phyloP scores from a whole-genome alignment of 2,113 vertebrate species.

The Lagopus muta region DNA sequence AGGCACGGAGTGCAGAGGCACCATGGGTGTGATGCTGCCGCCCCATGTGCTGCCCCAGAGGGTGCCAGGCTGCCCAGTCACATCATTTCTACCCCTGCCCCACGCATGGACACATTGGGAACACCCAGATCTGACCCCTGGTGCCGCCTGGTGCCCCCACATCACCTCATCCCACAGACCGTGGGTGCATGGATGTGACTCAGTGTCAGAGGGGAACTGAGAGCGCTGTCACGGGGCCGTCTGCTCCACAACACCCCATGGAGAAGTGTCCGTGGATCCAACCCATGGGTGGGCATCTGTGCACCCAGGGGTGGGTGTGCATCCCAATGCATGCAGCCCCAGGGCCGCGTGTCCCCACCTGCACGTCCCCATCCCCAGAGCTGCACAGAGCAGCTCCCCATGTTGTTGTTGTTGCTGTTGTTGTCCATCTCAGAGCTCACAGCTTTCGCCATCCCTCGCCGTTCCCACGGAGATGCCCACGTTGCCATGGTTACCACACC shows the following conservation, averaged over 20 bases:
- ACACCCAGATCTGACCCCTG: too few relatives aligned
- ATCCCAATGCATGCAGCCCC: too few relatives aligned
- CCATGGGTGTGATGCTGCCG: neutral
- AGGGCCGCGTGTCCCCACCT: rapidly evolving
- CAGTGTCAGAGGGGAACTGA: conserved; percentile 38
- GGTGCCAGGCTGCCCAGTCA: neutral
- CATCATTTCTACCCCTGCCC: neutral
- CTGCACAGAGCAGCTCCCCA: rapidly evolving
- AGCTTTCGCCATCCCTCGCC: neutral
- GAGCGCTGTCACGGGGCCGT: neutral
- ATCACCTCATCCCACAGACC: neutral
- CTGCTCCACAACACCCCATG: neutral
- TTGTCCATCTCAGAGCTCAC: neutral
- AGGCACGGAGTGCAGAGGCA: rapidly evolving
- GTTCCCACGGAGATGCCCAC: conserved; percentile 51
- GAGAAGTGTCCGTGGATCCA: neutral
- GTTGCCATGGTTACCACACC: conserved; percentile 39
- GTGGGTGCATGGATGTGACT: conserved; percentile 29
- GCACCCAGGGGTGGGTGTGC: neutral
- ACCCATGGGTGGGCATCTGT: rapidly evolving
- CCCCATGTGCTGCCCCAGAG: neutral
- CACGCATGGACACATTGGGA: rapidly evolving
- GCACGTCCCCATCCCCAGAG: rapidly evolving
- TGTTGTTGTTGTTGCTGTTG: neutral
- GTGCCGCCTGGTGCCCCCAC: too few relatives aligned